phyloP scores from a whole-genome alignment of 2,888 invertebrate genomes.

The Thalpophila matura region DNA sequence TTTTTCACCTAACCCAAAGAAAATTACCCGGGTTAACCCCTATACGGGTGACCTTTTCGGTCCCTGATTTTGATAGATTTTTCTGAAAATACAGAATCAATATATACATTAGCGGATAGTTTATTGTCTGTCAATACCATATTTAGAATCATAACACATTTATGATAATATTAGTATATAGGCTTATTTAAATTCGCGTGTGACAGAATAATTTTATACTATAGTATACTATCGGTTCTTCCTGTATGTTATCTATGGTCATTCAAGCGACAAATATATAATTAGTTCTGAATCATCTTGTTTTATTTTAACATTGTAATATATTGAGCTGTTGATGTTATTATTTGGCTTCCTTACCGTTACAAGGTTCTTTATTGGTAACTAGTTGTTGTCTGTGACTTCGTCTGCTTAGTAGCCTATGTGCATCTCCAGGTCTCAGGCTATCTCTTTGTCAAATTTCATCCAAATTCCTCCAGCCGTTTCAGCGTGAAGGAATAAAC shows the following conservation, averaged over 20 bases:
- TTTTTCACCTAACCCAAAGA: too few relatives aligned
- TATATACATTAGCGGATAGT: neutral
- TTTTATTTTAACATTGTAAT: slow-evolving; percentile 36
- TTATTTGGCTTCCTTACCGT: neutral
- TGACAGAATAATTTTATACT: slow-evolving; percentile 58
- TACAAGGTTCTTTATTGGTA: neutral
- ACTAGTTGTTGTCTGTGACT: too few relatives aligned
- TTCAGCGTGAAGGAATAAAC: too few relatives aligned
- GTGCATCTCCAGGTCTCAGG: too few relatives aligned
- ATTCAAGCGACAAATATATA: slow-evolving; percentile 62
- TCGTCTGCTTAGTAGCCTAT: too few relatives aligned
- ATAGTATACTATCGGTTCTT: slow-evolving; percentile 68
- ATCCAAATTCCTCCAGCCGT: too few relatives aligned
- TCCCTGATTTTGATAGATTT: too few relatives aligned
- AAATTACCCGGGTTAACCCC: too few relatives aligned
- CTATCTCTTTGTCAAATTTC: too few relatives aligned
- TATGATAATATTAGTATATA: slow-evolving; percentile 1
- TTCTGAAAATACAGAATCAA: neutral
- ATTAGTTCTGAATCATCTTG: slow-evolving; percentile 59
- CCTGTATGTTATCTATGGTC: slow-evolving; percentile 70
- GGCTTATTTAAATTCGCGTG: slow-evolving; percentile 43
- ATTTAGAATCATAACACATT: neutral
- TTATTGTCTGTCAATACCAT: neutral
- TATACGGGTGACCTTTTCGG: too few relatives aligned
- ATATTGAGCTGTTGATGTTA: slow-evolving; percentile 24